Evolutionary conservation across 2,113 vertebrate genomes (phyloP).

Genomic region (Cynocephalus volans): DNA sequence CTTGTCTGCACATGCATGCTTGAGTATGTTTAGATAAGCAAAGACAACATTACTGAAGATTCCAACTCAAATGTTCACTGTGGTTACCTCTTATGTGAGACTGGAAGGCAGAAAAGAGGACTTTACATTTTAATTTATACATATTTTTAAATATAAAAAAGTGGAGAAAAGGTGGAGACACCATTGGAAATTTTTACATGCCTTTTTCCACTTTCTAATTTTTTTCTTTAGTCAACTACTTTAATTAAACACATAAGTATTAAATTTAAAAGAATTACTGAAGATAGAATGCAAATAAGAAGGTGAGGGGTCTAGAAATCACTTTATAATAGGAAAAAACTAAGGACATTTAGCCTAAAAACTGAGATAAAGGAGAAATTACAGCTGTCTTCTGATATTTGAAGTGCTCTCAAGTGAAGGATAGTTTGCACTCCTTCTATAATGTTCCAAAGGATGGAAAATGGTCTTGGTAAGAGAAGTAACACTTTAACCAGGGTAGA

Average conservation of each 20-base stretch:
- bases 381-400: conserved; percentile 8
- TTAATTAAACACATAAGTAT: not conserved
- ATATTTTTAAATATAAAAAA: not conserved
- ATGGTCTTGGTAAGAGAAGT: not conserved
- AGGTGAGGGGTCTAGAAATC: not conserved
- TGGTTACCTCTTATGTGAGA: not conserved
- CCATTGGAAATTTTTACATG: not conserved
- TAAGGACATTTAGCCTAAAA: not conserved
- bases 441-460: conserved; percentile 17
- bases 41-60: not conserved
- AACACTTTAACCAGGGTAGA: not conserved
- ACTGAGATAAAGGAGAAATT: not conserved
- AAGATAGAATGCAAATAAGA: not conserved
- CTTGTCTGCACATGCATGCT: not conserved
- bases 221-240: not conserved
- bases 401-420: not conserved
- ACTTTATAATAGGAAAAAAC: not conserved
- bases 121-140: not conserved
- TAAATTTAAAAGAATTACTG: not conserved
- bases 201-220: not conserved
- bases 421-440: not conserved
- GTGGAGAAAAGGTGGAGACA: not conserved
- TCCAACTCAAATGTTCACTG: not conserved
- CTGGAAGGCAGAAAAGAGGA: not conserved
- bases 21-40: not conserved